A percentile compares a stretch with the other conserved stretches of the same genome.
phyloP scores from a whole-genome alignment of 2,797 vertebrate genomes.

The Phrynocephalus forsythii region DNA sequence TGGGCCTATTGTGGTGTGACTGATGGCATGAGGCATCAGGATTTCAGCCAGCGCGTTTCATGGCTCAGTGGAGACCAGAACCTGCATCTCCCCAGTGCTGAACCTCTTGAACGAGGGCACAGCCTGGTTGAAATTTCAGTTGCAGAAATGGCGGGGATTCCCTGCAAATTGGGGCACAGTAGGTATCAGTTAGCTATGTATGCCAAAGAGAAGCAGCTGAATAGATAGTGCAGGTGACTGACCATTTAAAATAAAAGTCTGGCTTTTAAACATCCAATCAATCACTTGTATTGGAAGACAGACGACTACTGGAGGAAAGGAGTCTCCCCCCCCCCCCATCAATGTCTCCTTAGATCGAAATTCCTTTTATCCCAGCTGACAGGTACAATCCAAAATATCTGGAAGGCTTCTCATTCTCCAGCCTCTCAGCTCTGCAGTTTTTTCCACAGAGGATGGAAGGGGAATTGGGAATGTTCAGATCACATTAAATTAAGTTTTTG shows the following conservation, averaged over 20 bases:
- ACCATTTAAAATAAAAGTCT: background rate
- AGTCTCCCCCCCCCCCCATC: background rate
- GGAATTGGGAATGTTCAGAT: background rate
- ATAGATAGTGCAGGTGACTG: background rate
- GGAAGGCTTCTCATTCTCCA: background rate
- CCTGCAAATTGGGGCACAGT: background rate
- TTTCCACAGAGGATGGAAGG: background rate
- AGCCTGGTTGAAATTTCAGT: background rate
- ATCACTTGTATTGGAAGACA: background rate
- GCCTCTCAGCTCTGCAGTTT: background rate
- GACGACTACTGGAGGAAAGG: background rate
- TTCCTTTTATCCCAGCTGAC: background rate
- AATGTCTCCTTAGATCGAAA: background rate
- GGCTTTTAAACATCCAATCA: background rate
- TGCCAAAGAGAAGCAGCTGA: background rate
- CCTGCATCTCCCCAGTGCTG: background rate
- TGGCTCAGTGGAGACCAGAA: background rate
- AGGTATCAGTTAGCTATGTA: background rate
- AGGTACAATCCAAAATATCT: background rate
- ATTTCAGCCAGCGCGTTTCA: background rate
- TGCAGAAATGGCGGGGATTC: background rate
- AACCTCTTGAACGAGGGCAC: too few relatives aligned
- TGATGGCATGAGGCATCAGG: too few relatives aligned
- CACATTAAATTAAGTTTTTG: too few relatives aligned
- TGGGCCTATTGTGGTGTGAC: too few relatives aligned